A percentile compares a stretch with the other conserved stretches of the same genome.
phyloP scores from a whole-genome alignment of 2,113 vertebrate genomes.

The Brachyistius frenatus region DNA sequence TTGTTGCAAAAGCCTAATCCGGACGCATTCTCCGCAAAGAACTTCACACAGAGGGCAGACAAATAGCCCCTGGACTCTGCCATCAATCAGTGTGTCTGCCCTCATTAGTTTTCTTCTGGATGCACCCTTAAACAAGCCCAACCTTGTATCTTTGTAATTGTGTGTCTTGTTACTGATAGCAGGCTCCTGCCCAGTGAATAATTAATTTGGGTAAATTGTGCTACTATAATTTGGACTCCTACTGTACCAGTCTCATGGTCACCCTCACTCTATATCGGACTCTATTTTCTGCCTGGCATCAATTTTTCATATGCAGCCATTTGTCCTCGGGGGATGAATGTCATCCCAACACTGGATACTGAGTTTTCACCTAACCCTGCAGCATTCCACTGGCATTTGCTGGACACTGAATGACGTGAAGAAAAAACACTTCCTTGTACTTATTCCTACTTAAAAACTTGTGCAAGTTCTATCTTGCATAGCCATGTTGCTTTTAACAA shows the following conservation, averaged over 20 bases:
- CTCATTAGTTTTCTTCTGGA: constrained; percentile 71
- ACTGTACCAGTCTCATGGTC: constrained; percentile 56
- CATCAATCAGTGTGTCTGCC: constrained; percentile 72
- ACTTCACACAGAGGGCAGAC: constrained; percentile 42
- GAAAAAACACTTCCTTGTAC: constrained; percentile 36
- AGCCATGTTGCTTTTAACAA: constrained; percentile 35
- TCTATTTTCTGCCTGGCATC: constrained; percentile 83
- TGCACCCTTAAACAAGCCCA: constrained; percentile 75
- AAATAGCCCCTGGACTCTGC: constrained; percentile 57
- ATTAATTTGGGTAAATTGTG: constrained; percentile 81
- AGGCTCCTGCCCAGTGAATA: constrained; percentile 66
- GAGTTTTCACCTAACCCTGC: constrained; percentile 65
- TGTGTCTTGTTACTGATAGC: constrained; percentile 72
- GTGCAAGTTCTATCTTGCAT: constrained; percentile 41
- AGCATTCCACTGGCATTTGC: constrained; percentile 61
- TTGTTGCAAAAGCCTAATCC: constrained; percentile 11
- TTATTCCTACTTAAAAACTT: constrained; percentile 53
- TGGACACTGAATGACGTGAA: constrained; percentile 35
- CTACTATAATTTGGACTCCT: constrained; percentile 69
- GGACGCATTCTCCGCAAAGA: constrained; percentile 19
- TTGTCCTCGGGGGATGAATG: constrained; percentile 77
- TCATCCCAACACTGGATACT: constrained; percentile 69
- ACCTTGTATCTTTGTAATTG: constrained; percentile 77
- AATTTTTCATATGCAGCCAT: constrained; percentile 83
- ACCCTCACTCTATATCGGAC: constrained; percentile 55